Base-by-base conservation (phyloP, 2,888 invertebrate species). In the Diplazon laetatorius region DNA sequence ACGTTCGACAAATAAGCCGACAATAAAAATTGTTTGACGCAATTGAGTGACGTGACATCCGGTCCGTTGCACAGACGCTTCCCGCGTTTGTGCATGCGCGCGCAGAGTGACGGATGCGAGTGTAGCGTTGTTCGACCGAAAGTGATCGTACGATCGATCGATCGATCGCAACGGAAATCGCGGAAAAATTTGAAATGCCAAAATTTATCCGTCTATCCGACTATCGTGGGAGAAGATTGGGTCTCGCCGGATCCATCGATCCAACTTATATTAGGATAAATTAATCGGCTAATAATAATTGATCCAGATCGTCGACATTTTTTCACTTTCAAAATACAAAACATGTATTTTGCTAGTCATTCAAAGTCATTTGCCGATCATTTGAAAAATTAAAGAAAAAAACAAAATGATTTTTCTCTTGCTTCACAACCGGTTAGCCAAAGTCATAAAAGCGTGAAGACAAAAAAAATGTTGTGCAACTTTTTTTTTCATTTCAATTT, bases 31-130 rank as follows among this genome's bases (percentile, higher is more conserved):
- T 16, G 46, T 20, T 63, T 55, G 50, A 52, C 42, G 60, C 42
- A 22, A 65, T 57, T 35, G 22, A 60, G 55, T 39, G 70, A 48
- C 25, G 62, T 14, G 62, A 75, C 68, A 52, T 78, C 78, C 75
- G 74, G 48, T 60, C n/a, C 6, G 60, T 14, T 37, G 30, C 42
- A 50, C 30, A 44, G 52, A 52, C 22, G 9, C 18, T 6, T 30
- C 30, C 25, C n/a, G n/a, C 14, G 57, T 35, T 18, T 37, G 48
- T 16, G 37, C 37, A 48, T 37, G 65, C 39, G 50, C 50, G 50
- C 35, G 65, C 52, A 50, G 37, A 30, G 30, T 30, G 60, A 16
- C 18, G 35, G 18, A 20, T n/a, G 20, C 14, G 37, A 44, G 16
- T 35, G 59, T 46, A 30, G 69, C 25, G 22, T 48, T 46, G 63